Evolutionary conservation across 2,113 vertebrate genomes (phyloP), one percentile per base, ranked within the genome.

Genomic region (Catharus minimus): DNA sequence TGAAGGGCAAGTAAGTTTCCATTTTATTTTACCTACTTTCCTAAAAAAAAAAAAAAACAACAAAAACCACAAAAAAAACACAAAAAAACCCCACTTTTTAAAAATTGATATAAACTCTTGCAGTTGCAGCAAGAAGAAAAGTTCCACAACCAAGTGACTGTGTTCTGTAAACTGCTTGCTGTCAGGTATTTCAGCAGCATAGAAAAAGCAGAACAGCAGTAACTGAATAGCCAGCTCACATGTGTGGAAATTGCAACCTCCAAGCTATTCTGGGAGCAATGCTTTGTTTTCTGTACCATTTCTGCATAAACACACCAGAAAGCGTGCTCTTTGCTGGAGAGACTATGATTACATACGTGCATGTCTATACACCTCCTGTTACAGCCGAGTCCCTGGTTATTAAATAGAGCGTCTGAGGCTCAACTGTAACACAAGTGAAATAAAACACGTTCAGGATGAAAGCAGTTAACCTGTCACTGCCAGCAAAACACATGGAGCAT

Each of bases 381-480:
- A 58, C 44, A 80, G 50, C 43, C 15, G 22, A 23, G 50, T 68
- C 41, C 46, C 53, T 19, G 5, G 5, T 39, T 67, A 60, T 60
- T 26, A 13, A 41, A 22, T 1, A 58, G 27, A 39, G 30, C 26
- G 66, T 32, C 33, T 16, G 12, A 80, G 23, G 38, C 56, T 87
- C 55, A 82, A 20, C 57, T 23, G 12, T 38, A 84, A 79, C 39
- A 36, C 33, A 43, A 52, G 27, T 27, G 28, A 21, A 73, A 67
- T 21, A 38, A 44, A 52, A 41, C 0, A 2, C 2, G 0, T 15
- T 30, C 17, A 8, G 38, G 38, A 49, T 50, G 15, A 65, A 61
- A 62, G 38, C 21, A 68, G 36, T 10, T 46, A 30, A 74, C 41
- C 41, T 69, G 32, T 13, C 41, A 21, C 32, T 32, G 24, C 23